A percentile compares a stretch with the other conserved stretches of the same genome.
Evolutionary conservation across 2,888 invertebrate species (phyloP).

Genomic region (Rhyacophila evoluta): DNA sequence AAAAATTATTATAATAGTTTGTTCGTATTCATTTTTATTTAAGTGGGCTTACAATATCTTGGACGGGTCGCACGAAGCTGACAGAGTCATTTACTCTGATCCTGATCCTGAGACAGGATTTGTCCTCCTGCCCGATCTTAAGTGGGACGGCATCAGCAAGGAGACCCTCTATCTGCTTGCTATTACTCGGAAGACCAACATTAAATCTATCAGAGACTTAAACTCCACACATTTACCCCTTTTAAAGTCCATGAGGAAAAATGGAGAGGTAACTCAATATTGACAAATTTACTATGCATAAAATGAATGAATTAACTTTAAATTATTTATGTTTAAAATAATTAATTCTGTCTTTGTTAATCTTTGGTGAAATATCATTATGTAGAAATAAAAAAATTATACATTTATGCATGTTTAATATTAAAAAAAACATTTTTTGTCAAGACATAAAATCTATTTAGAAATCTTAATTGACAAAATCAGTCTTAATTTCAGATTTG

Average conservation of each 20-base stretch:
- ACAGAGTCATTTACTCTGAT: conserved; percentile 89
- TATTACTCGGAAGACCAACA: conserved; percentile 77
- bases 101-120: conserved; percentile 84
- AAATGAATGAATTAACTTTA: too few species aligned
- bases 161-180: conserved; percentile 89
- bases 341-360: too few species aligned
- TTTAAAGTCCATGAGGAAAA: conserved; percentile 82
- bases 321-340: too few species aligned
- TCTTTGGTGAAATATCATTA: too few species aligned
- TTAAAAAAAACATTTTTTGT: too few species aligned
- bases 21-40: conserved; percentile 29
- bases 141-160: conserved; percentile 86
- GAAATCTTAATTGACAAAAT: too few species aligned
- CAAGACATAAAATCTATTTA: too few species aligned
- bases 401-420: too few species aligned
- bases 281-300: too few species aligned
- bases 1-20: too few species aligned
- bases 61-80: conserved; percentile 89
- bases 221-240: conserved; percentile 82
- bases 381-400: too few species aligned
- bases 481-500: too few species aligned
- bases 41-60: conserved; percentile 98
- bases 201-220: conserved; percentile 90
- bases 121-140: conserved; percentile 91
- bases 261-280: conserved; percentile 74